phyloP scores from a whole-genome alignment of 2,797 vertebrate genomes.

The Meda fulgida region DNA sequence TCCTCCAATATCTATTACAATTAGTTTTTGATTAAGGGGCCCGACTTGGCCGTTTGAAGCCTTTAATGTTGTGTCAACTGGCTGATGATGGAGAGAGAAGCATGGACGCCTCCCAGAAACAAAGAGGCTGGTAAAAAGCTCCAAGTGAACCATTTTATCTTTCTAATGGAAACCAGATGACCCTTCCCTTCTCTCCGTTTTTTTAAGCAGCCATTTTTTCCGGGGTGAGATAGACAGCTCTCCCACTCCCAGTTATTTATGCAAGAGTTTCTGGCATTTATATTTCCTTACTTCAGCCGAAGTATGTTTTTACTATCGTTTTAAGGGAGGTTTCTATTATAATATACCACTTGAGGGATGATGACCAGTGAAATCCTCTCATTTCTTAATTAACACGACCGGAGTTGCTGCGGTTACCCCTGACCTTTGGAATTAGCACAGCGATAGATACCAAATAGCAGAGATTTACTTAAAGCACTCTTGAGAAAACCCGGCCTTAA shows the following conservation, averaged over 20 bases:
- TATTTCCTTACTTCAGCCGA: constrained; percentile 57
- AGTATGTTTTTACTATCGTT: constrained; percentile 26
- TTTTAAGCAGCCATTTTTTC: constrained; percentile 87
- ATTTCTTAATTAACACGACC: constrained; percentile 62
- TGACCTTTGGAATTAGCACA: constrained; percentile 58
- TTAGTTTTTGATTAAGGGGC: constrained; percentile 99
- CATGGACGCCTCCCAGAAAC: constrained; percentile 92
- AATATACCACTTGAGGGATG: constrained; percentile 42
- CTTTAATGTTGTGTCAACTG: constrained; percentile 98
- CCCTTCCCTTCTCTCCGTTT: constrained; percentile 74
- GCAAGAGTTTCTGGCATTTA: constrained; percentile 63
- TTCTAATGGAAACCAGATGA: constrained; percentile 99
- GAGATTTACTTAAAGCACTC: constrained; percentile 49
- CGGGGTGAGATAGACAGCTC: constrained; percentile 72
- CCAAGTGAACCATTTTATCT: constrained; percentile 98
- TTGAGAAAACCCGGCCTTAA: constrained; percentile 46
- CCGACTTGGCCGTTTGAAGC: constrained; percentile 89
- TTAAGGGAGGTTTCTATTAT: constrained; percentile 46
- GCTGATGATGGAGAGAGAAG: constrained; percentile 94
- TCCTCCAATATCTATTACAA: constrained; percentile 99
- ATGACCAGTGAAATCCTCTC: constrained; percentile 58
- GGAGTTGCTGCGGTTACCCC: constrained; percentile 46
- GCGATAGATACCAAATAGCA: constrained; percentile 51
- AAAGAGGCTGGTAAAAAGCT: constrained; percentile 95
- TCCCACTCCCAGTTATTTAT: constrained; percentile 72